Percentiles rank a stretch among this genome's conserved stretches.
Evolutionary conservation across 2,113 vertebrate genomes (phyloP).

Genomic region (Nipponia nippon): DNA sequence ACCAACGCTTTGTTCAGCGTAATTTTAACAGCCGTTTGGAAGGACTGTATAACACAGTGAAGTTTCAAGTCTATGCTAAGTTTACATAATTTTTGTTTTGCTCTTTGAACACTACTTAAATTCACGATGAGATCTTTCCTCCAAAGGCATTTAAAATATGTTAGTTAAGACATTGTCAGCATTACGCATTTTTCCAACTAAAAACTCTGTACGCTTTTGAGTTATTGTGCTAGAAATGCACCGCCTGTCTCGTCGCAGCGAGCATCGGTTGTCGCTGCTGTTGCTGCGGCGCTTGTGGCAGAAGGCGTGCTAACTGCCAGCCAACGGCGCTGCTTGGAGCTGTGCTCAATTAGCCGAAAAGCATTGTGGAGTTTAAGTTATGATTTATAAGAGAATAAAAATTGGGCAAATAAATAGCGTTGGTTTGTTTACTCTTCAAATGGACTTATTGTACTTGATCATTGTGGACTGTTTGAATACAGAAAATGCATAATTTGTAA

Average conservation of each 20-base stretch:
- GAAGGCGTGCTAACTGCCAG: fast-evolving
- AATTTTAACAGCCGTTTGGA: neutral
- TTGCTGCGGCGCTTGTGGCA: neutral
- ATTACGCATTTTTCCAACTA: neutral
- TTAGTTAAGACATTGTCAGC: neutral
- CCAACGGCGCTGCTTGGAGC: neutral
- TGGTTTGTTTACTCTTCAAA: neutral
- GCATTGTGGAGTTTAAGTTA: neutral
- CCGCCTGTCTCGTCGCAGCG: fast-evolving
- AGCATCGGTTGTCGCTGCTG: neutral
- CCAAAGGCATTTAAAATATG: neutral
- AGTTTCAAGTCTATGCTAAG: neutral
- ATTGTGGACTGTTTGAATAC: neutral
- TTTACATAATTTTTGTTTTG: neutral
- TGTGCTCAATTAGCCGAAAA: neutral
- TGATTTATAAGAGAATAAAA: neutral
- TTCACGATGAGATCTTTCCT: neutral
- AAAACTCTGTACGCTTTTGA: neutral
- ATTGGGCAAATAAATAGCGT: neutral
- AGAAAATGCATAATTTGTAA: neutral
- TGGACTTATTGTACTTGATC: neutral
- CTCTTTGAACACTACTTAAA: neutral
- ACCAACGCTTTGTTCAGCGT: neutral
- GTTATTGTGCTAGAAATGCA: neutral
- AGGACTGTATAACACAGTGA: neutral